Conservation (phyloP, 2,888 invertebrate genomes). For the Deroplatys truncata region DNA sequence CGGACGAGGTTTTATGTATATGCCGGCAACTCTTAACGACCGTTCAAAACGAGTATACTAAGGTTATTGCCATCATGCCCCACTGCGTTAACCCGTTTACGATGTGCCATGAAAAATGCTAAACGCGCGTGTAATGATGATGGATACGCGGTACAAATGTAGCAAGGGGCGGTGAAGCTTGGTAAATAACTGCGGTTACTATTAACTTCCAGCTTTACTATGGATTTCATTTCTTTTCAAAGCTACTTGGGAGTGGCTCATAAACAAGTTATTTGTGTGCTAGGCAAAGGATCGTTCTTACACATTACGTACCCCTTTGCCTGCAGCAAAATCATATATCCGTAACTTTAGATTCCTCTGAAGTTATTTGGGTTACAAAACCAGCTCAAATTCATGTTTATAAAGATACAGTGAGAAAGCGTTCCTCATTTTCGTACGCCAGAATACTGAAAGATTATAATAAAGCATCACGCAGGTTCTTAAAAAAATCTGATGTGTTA, state of each 20-base stretch:
- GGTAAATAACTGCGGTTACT: background rate
- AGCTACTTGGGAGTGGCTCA: background rate
- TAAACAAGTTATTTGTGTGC: background rate
- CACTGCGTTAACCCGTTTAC: constrained; percentile 6
- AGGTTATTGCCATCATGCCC: background rate
- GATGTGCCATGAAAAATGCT: constrained; percentile 5
- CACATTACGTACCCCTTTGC: no score
- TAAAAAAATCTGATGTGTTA: no score
- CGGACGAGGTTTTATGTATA: constrained; percentile 12
- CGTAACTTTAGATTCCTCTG: no score
- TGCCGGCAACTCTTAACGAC: constrained; percentile 3
- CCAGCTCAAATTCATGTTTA: no score
- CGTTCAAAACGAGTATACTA: constrained; percentile 3
- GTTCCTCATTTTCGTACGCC: no score
- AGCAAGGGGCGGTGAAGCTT: background rate
- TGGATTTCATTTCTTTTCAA: background rate
- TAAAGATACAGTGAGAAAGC: no score
- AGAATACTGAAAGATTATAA: no score
- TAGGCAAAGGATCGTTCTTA: background rate
- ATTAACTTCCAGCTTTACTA: background rate
- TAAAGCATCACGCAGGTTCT: no score
- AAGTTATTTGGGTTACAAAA: no score
- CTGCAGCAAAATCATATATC: no score
- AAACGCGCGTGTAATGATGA: background rate
- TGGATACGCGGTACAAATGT: background rate